A percentile compares a stretch with the other conserved stretches of the same genome.
These are phyloP conservation scores for Prorops nasuta DNA, from an alignment of 1,140 invertebrate species.

Conservation along the genomic window DNA sequence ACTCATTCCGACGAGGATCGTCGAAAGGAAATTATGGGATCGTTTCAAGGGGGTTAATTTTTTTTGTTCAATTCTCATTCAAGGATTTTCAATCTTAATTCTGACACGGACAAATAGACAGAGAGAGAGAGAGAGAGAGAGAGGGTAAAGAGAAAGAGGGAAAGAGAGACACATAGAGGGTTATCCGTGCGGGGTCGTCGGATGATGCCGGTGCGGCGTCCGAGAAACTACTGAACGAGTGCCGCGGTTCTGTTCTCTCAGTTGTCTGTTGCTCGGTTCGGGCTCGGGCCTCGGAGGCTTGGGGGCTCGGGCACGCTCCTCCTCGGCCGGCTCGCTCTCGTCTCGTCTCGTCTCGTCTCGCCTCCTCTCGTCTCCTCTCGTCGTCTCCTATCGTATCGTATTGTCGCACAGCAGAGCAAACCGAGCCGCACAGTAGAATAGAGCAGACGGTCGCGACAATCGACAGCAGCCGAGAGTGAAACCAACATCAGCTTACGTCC, in stretches of 20 bases:
- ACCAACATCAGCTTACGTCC: slow-evolving; percentile 38
- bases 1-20: no score
- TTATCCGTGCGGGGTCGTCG: slow-evolving; percentile 17
- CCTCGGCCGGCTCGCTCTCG: slow-evolving; percentile 28
- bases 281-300: no score
- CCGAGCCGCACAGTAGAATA: slow-evolving; percentile 16
- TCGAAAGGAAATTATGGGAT: no score
- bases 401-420: no score
- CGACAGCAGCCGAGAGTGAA: slow-evolving; percentile 39
- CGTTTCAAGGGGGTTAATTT: no score
- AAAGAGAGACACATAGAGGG: background rate
- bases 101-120: no score
- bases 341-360: slow-evolving; percentile 23
- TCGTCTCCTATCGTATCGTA: no score
- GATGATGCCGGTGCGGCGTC: slow-evolving; percentile 54
- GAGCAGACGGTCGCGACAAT: no score
- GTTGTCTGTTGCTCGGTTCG: no score
- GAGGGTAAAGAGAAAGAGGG: background rate
- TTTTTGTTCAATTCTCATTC: no score
- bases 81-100: no score
- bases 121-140: background rate
- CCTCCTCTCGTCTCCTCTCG: slow-evolving; percentile 22
- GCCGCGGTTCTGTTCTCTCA: slow-evolving; percentile 47
- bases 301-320: slow-evolving; percentile 40
- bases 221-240: slow-evolving; percentile 56